Base-by-base conservation (phyloP, 2,113 vertebrate species). In the Pedionomus torquatus region DNA sequence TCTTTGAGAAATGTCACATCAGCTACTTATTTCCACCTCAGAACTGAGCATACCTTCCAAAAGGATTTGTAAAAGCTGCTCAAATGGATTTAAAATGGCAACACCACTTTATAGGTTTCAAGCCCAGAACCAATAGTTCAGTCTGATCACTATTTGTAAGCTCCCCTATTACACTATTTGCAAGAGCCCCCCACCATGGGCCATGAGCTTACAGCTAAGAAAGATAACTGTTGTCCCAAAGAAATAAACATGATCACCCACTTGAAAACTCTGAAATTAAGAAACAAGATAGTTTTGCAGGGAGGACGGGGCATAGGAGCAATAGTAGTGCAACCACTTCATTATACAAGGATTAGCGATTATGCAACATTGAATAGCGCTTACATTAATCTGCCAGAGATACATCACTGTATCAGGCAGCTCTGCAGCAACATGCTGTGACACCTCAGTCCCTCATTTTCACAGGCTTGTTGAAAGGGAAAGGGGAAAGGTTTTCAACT, bases 131-230 rank as follows among this genome's bases (percentile, higher is more conserved):
- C 26, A 39, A 26, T 6, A 60, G 19, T 30, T 39, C 19, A 75
- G 24, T 17, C 49, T 72, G 23, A 43, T 12, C 21, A 8, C 9
- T 13, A 4, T 20, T 23, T 61, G 7, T n/a, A 55, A 83, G 10
- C 12, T 17, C 71, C n/a, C n/a, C n/a, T n/a, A n/a, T n/a, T n/a
- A n/a, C n/a, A n/a, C n/a, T n/a, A n/a, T n/a, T n/a, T n/a, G n/a
- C n/a, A 57, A 41, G 17, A 83, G 17, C 2, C 10, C 5, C 6
- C n/a, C 17, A 9, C 49, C 41, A 71, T 1, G 2, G 1, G 9
- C 14, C n/a, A 18, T 21, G 4, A 30, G 21, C 35, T 60, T 91
- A 35, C 23, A 78, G 14, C 33, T 35, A 10, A 58, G 13, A 51
- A 37, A 65, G 12, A 51, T 2, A 83, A 58, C 15, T 30, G 17